Base-by-base conservation (phyloP, 2,113 vertebrate genomes). In the Pagrus major region DNA sequence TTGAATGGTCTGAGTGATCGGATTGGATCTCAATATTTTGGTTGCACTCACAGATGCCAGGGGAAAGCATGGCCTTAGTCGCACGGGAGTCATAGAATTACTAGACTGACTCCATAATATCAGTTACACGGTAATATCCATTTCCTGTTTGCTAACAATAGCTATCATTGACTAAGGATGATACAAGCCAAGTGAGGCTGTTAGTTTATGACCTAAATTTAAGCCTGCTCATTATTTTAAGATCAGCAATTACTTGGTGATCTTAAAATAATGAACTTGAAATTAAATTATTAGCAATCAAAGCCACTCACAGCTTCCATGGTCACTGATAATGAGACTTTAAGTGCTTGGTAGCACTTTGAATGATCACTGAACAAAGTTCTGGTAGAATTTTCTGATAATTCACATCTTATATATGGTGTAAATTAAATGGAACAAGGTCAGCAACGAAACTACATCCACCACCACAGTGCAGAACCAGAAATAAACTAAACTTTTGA, bases 401-500 rank as follows among this genome's bases (percentile, higher is more conserved):
- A 61, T 67, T 55, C 14, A 21, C 25, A 47, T 0, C 15, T 33
- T 1, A 42, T 37, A 35, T 37, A 49, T 47, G 9, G 3, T 41
- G 15, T 29, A 49, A 56, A 29, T 25, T 37, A 8, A 55, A 11
- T 37, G 35, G 14, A 52, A 3, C 29, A 33, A 46, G 1, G 3
- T 52, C 23, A 31, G 20, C 4, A 12, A 25, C 12, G 39, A 42
- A 29, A 25, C 47, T 14, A 39, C 15, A 27, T 33, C 47, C 20
- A 69, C 52, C 6, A 44, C 6, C 42, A 41, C 27, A 71, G n/a
- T 66, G 67, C 39, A 76, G 23, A 69, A 20, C 3, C 27, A 10
- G n/a, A 35, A 20, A 35, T 9, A 74, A 27, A 52, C 56, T 16
- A 11, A 71, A 71, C 33, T 20, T 67, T 64, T 21, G 21, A 75